A percentile compares a stretch with the other conserved stretches of the same genome.
phyloP scores from a whole-genome alignment of 2,888 invertebrate genomes.

The Cheilosia urbana region DNA sequence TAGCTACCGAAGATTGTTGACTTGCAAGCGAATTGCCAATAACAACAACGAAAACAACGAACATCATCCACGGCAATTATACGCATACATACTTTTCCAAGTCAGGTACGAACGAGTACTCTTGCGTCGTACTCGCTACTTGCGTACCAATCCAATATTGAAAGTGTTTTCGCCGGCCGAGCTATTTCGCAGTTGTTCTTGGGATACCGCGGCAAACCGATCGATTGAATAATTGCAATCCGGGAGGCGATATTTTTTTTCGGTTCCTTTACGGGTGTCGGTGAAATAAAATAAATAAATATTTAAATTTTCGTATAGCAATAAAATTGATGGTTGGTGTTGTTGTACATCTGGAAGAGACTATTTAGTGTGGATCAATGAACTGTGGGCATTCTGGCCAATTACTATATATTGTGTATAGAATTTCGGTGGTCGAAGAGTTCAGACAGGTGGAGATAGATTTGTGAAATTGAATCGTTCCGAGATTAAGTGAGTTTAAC shows the following conservation, averaged over 20 bases:
- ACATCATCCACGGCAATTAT: conserved; percentile 16
- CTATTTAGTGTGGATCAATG: conserved; percentile 57
- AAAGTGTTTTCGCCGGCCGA: conserved; percentile 62
- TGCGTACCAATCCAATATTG: conserved; percentile 41
- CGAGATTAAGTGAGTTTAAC: conserved; percentile 23
- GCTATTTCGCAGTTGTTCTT: conserved; percentile 57
- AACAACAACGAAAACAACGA: conserved; percentile 27
- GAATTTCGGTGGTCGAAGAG: conserved; percentile 8
- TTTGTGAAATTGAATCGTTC: background rate
- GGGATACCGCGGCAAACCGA: conserved; percentile 48
- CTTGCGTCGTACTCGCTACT: conserved; percentile 11
- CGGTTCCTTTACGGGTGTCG: conserved; percentile 53
- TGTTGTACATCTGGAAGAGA: background rate
- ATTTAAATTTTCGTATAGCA: conserved; percentile 56
- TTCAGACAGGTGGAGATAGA: conserved; percentile 6
- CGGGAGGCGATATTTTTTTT: conserved; percentile 42
- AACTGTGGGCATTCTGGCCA: conserved; percentile 45
- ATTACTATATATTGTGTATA: conserved; percentile 13
- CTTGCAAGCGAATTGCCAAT: conserved; percentile 25
- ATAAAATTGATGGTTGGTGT: conserved; percentile 32
- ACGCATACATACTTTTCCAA: background rate
- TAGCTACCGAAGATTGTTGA: conserved; percentile 57
- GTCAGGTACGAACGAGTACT: conserved; percentile 10
- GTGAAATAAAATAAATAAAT: conserved; percentile 42
- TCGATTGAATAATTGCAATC: conserved; percentile 56